These are phyloP conservation scores for Flabesymbios commensalis DNA, from an alignment of 2,888 invertebrate species.

Conservation along the genomic window DNA sequence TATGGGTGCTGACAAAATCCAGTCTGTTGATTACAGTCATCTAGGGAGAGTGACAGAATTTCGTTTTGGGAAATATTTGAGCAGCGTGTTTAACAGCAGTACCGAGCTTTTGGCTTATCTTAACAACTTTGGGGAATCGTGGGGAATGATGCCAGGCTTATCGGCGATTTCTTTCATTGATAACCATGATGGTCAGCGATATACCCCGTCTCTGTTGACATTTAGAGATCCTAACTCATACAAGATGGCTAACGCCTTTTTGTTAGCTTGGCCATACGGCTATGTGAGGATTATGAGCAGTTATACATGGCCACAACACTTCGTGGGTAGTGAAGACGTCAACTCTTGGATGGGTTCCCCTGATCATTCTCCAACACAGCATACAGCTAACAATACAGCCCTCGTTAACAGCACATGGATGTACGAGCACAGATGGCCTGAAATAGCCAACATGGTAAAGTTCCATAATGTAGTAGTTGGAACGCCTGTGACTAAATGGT, in stretches of 20 bases:
- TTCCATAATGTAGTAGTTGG: conserved; percentile 53
- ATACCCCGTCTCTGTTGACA: conserved; percentile 34
- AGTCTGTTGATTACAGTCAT: conserved; percentile 30
- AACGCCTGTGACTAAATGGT: conserved; percentile 44
- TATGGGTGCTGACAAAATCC: conserved; percentile 47
- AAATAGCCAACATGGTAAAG: conserved; percentile 54
- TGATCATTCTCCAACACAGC: conserved; percentile 34
- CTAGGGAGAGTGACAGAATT: conserved; percentile 40
- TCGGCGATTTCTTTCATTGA: conserved; percentile 77
- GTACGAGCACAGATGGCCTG: conserved; percentile 56
- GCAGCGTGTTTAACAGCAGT: conserved; percentile 15
- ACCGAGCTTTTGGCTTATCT: conserved; percentile 35
- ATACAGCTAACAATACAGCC: conserved; percentile 44
- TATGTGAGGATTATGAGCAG: conserved; percentile 36
- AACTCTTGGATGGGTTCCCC: too few species aligned
- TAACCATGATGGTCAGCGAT: conserved; percentile 86
- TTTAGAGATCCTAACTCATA: conserved; percentile 24
- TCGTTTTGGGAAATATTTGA: conserved; percentile 27
- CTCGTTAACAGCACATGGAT: conserved; percentile 55
- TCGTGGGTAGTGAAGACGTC: too few species aligned
- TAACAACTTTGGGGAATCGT: conserved; percentile 45
- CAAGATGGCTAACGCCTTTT: conserved; percentile 34
- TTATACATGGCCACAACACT: conserved; percentile 20
- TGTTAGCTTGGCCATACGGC: conserved; percentile 38
- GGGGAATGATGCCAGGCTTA: conserved; percentile 38